Base-by-base conservation (phyloP, 1,140 invertebrate species). In the Saccostrea glomerata region DNA sequence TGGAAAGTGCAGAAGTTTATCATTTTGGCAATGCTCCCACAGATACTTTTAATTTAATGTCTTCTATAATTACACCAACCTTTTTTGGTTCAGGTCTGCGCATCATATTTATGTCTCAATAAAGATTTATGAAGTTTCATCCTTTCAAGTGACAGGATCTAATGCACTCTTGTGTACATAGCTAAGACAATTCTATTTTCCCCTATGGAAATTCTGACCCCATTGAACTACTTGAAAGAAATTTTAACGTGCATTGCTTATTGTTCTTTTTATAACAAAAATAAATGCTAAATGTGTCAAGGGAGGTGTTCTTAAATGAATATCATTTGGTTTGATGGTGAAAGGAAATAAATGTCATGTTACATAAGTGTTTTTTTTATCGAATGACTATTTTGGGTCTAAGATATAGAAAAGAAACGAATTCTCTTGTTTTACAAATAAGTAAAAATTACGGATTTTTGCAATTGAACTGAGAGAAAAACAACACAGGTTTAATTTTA, bases 211-310 rank as follows among this genome's bases (percentile, higher is more conserved):
- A 63, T 63, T 47, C 47, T 47, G 47, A 47, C 9, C 47, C 47
- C 47, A 9, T 47, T 47, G 47, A 47, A 47, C 9, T 47, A 47
- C 47, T 9, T 47, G 47, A 47, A 7, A 47, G 47, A 47, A 47
- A 47, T 47, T 9, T 47, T 47, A 47, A 47, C 47, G 47, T 47
- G 47, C 9, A 47, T 47, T 47, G 9, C 9, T 47, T 47, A 47
- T 47, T 47, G 6, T 47, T 47, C 47, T 3, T 63, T 63, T 17
- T n/a, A 20, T 63, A 63, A 63, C 13, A 17, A 60, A 17, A 60
- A 60, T 60, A 60, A 63, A n/a, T 63, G 58, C 58, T 63, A 63
- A 63, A 63, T 63, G 17, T 63, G 58, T 63, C n/a, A 63, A 20
- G 15, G 58, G 58, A 63, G 58, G 58, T 63, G 58, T 63, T 20